These are phyloP conservation scores for Poeciliopsis presidionis DNA, from an alignment of 2,797 vertebrate species.

Conservation along the genomic window DNA sequence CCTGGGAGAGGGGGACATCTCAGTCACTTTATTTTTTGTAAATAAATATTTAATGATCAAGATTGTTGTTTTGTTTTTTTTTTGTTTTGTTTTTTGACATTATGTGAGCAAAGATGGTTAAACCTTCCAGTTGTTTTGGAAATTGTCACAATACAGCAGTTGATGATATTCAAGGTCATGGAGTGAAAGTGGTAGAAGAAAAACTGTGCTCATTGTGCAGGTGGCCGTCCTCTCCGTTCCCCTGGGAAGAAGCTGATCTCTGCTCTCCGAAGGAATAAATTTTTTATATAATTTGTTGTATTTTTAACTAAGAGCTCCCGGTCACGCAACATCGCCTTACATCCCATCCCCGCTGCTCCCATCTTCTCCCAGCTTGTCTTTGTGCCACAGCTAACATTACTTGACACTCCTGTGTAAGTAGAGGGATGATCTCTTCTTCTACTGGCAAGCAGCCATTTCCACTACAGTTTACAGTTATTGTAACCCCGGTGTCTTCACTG, in stretches of 20 bases:
- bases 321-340: conserved; percentile 77
- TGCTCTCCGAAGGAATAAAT: conserved; percentile 85
- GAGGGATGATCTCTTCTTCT: conserved; percentile 38
- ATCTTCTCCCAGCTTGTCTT: conserved; percentile 38
- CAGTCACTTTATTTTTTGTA: conserved; percentile 89
- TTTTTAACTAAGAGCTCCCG: conserved; percentile 82
- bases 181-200: conserved; percentile 45
- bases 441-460: conserved; percentile 12
- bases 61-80: conserved; percentile 80
- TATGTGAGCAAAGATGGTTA: conserved; percentile 77
- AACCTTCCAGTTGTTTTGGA: conserved; percentile 34
- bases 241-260: conserved; percentile 73
- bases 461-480: conserved; percentile 25
- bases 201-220: conserved; percentile 55
- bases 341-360: conserved; percentile 40
- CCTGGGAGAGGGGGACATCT: conserved; percentile 81
- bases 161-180: conserved; percentile 20
- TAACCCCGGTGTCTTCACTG: conserved; percentile 10
- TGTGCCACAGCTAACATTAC: conserved; percentile 24
- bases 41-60: conserved; percentile 96
- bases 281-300: conserved; percentile 85
- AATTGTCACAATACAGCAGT: conserved; percentile 45
- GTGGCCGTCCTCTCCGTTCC: conserved; percentile 73
- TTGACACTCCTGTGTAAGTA: conserved; percentile 46
- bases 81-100: conserved; percentile 88